phyloP scores from a whole-genome alignment of 2,888 invertebrate genomes.

The Lithophane socia region DNA sequence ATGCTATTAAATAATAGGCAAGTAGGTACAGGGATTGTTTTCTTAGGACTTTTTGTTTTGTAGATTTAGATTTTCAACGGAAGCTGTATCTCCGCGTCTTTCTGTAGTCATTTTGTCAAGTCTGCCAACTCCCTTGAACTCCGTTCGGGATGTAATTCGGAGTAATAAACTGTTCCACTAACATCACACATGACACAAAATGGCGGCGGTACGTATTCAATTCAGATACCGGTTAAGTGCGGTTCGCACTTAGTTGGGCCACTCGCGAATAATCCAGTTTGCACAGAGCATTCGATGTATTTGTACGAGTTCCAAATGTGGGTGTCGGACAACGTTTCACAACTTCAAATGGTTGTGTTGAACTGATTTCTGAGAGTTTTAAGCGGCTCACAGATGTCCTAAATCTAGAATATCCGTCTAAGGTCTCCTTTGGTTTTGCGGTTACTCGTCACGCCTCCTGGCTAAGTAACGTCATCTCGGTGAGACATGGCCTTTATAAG shows the following conservation, averaged over 20 bases:
- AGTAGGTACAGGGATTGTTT: not conserved
- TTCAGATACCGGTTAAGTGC: conserved; percentile 60
- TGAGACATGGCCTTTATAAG: conserved; percentile 36
- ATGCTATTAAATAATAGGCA: not conserved
- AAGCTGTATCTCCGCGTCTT: not conserved
- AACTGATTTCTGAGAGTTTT: conserved; percentile 6
- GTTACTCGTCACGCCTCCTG: conserved; percentile 52
- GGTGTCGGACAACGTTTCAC: conserved; percentile 21
- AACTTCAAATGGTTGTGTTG: conserved; percentile 17
- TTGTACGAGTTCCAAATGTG: conserved; percentile 52
- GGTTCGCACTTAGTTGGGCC: conserved; percentile 56
- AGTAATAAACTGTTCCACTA: conserved; percentile 48
- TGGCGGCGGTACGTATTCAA: conserved; percentile 55
- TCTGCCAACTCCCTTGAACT: conserved; percentile 6
- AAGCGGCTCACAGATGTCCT: not conserved
- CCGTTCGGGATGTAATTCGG: conserved; percentile 27
- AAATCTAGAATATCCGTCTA: conserved; percentile 1
- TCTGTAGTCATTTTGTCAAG: conserved; percentile 6
- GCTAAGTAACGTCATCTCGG: conserved; percentile 43
- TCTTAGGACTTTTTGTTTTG: not conserved
- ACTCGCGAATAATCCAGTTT: conserved; percentile 62
- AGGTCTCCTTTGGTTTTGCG: conserved; percentile 42
- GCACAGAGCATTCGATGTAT: conserved; percentile 44
- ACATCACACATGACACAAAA: conserved; percentile 54
- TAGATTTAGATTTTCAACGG: not conserved